Evolutionary conservation across 2,797 vertebrate genomes (phyloP).

Genomic region (Myotis daubentonii): DNA sequence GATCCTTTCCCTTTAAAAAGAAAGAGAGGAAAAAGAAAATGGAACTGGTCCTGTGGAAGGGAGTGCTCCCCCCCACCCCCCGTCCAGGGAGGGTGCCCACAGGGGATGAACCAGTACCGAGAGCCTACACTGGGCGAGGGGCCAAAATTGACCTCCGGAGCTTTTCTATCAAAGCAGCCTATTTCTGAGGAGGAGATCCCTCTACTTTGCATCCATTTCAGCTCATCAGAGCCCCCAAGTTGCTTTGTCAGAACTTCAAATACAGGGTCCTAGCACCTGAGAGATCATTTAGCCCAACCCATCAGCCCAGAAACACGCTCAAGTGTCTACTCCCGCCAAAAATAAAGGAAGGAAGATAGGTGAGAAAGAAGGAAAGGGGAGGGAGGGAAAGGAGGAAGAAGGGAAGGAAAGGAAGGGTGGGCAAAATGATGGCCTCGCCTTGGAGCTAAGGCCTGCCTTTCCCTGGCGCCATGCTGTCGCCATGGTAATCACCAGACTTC

Average conservation of each 20-base stretch:
- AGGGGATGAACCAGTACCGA: background rate
- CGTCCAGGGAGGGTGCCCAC: background rate
- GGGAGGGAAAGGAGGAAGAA: too few relatives aligned
- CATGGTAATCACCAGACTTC: background rate
- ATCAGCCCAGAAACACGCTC: background rate
- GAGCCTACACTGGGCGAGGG: background rate
- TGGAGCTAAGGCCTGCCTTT: background rate
- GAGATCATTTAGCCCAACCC: background rate
- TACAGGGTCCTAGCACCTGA: background rate
- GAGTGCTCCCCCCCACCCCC: background rate
- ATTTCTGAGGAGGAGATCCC: background rate
- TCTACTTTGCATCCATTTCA: background rate
- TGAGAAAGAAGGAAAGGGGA: too few relatives aligned
- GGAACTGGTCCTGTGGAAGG: background rate
- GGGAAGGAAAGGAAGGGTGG: background rate
- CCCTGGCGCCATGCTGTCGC: background rate
- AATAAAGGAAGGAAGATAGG: background rate
- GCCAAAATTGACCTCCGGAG: background rate
- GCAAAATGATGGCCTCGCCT: background rate
- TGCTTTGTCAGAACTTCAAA: constrained; percentile 9
- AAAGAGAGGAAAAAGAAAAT: background rate
- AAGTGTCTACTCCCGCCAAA: background rate
- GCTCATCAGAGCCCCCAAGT: background rate
- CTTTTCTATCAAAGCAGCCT: background rate
- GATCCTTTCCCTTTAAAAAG: constrained; percentile 82